Base-by-base conservation (phyloP, 2,888 invertebrate species). In the Lathronympha strigana region DNA sequence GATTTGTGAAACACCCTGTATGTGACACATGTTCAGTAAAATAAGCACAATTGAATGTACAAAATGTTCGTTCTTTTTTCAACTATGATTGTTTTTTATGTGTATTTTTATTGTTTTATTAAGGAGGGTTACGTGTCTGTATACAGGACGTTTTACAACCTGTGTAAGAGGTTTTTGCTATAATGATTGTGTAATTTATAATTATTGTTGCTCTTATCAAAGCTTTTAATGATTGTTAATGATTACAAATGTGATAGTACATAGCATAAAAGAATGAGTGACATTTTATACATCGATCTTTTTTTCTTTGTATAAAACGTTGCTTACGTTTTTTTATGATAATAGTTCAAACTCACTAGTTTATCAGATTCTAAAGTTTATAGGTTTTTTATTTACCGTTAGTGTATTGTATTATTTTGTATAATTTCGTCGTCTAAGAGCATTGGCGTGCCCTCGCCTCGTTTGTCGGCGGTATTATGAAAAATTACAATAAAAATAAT, bases 401-500 rank as follows among this genome's bases (percentile, higher is more conserved):
- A 70, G 73, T 79, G 66, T 71, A 74, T 74, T 67, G 71, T 67
- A 68, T 75, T 77, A 71, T 72, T 71, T 72, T 75, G 76, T 77
- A 72, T 77, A 73, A 75, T 79, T 82, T 84, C 78, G 74, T 76
- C 76, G 73, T 76, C 77, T 69, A 78, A 78, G 84, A 81, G 83
- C 81, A 79, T 78, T 73, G 81, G 78, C 80, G 83, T 77, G 71
- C 70, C 71, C 75, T 69, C 71, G 74, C 77, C 82, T 80, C 77
- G 76, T 75, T 75, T 77, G 83, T 80, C 83, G 84, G 81, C 83
- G 86, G 84, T 87, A 90, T 88, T 90, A 89, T 88, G 90, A 88
- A 86, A 88, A 89, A 90, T 88, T 88, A 91, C 89, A 91, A 90
- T 91, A 91, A 92, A 91, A 91, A 90, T 85, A 78, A 88, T 88